Percentiles rank a stretch among this genome's conserved stretches.
Conservation (phyloP, 2,113 vertebrate genomes). For the Circaetus cinerascens region DNA sequence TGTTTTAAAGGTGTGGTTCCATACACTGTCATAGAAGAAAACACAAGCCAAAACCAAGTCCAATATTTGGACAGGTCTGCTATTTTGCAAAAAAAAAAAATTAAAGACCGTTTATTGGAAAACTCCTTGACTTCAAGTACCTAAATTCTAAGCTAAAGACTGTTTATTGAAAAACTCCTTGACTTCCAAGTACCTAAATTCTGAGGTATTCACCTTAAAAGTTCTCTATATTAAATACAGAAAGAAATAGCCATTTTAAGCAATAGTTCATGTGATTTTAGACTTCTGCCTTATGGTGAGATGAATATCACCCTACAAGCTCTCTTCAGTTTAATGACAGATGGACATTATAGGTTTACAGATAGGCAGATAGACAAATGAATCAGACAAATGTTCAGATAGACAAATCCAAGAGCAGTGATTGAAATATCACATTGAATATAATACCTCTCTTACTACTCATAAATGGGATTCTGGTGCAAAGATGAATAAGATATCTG, state of each 20-base stretch:
- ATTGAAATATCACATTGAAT: neutral
- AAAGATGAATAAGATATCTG: neutral
- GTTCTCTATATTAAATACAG: neutral
- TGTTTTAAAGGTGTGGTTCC: neutral
- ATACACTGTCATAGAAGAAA: neutral
- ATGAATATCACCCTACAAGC: neutral
- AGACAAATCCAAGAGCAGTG: neutral
- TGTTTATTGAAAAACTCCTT: neutral
- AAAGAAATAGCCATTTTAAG: neutral
- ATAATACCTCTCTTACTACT: neutral
- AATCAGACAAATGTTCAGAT: neutral
- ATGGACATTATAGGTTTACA: neutral
- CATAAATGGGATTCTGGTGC: neutral
- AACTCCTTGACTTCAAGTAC: neutral
- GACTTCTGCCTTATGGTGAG: neutral
- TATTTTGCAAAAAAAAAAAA: neutral
- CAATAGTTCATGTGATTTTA: neutral
- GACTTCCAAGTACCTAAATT: neutral
- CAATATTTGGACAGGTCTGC: neutral
- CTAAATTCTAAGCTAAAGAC: neutral
- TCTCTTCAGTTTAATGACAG: neutral
- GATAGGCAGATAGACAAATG: neutral
- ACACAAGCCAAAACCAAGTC: neutral
- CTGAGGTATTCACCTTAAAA: neutral
- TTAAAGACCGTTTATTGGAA: neutral